phyloP scores from a whole-genome alignment of 2,113 vertebrate genomes.

The Shinisaurus crocodilurus region DNA sequence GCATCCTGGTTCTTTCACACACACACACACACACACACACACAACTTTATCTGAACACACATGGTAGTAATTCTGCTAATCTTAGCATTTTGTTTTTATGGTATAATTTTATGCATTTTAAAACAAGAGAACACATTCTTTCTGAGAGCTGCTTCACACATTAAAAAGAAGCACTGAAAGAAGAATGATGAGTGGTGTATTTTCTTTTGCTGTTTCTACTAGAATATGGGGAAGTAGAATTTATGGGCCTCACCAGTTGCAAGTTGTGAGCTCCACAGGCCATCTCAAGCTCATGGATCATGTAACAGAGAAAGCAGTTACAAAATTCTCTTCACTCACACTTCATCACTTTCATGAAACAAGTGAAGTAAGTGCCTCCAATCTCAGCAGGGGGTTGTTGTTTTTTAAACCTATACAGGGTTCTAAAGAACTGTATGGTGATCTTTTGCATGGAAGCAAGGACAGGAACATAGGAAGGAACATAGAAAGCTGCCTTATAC shows the following conservation, averaged over 20 bases:
- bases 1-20: constrained; percentile 49
- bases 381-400: not conserved
- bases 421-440: not conserved
- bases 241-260: too few species aligned
- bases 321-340: not conserved
- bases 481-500: too few species aligned
- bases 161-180: not conserved
- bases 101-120: not conserved
- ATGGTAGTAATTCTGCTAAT: constrained; percentile 43
- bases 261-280: not conserved
- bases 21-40: constrained; percentile 14
- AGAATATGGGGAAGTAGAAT: not conserved
- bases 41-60: constrained; percentile 33
- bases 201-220: not conserved
- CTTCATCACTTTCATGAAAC: not conserved
- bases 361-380: not conserved
- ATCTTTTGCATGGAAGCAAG: not conserved
- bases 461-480: too few species aligned
- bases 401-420: not conserved
- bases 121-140: not conserved
- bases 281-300: not conserved
- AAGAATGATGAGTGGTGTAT: not conserved
- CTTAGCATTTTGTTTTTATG: constrained; percentile 3
- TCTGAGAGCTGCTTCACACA: not conserved
- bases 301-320: not conserved